Evolutionary conservation across 2,797 vertebrate species (phyloP), one percentile per base, ranked within the genome.

Genomic region (Ctenosaura bakeri): DNA sequence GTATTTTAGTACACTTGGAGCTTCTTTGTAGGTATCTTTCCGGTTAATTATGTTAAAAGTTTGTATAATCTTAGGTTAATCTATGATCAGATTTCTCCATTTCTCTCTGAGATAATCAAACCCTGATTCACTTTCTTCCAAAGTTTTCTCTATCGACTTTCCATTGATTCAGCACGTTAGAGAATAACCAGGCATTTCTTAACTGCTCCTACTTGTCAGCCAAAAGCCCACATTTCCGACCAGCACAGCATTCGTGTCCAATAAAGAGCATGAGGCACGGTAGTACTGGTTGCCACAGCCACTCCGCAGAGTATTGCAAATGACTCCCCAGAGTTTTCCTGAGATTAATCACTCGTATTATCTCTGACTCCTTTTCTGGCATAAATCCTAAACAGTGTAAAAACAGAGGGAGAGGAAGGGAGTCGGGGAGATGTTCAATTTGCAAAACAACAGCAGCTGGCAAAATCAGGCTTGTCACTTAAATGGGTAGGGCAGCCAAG

Each of bases 351-450:
- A 79, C 50, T 82, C 50, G n/a, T 13, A 0, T 32, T 86, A 82
- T 13, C 87, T 50, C 89, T 59, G 35, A 26, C 52, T 88, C 10
- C 54, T 56, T 52, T 86, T 35, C 83, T 0, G 0, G 87, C 6
- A 22, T 1, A 24, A 80, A 80, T 42, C 38, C 6, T 1, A 0
- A n/a, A 32, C 0, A 0, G 54, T 38, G 13, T 26, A 4, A 80
- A n/a, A 62, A 20, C 62, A 20, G 7, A 32, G 2, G 73, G 86
- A 4, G 7, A 6, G 73, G 54, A 18, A 77, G 29, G 32, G 54
- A n/a, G 35, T 50, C 18, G 9, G 4, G 29, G 26, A 32, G 74
- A 35, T 1, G 1, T 69, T 24, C 32, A 24, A 26, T 50, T 32
- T 79, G 24, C 4, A 42, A 74, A 74, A 74, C 14, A 74, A 26